phyloP scores from a whole-genome alignment of 2,888 invertebrate species.

The Trichogramma dendrolimi region DNA sequence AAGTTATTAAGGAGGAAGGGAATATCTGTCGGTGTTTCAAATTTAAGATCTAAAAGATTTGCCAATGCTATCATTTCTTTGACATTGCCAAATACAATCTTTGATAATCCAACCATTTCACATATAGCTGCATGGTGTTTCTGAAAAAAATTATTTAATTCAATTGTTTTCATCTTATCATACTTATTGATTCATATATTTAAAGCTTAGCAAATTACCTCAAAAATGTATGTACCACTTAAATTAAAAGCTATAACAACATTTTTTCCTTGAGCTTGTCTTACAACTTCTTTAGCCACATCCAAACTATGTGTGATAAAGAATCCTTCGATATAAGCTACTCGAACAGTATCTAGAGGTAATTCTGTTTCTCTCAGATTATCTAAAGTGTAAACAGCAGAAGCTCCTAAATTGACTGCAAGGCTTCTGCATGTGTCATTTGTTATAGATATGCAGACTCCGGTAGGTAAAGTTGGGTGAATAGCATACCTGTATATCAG shows the following conservation, averaged over 20 bases:
- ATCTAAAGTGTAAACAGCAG: constrained; percentile 42
- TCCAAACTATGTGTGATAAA: constrained; percentile 49
- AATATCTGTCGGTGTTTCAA: constrained; percentile 41
- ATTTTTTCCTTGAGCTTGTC: constrained; percentile 41
- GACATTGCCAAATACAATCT: constrained; percentile 46
- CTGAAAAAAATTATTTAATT: constrained; percentile 28
- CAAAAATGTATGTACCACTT: constrained; percentile 47
- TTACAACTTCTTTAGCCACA: constrained; percentile 44
- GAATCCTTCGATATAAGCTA: constrained; percentile 51
- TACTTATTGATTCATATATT: neutral
- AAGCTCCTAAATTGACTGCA: constrained; percentile 49
- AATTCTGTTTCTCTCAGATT: constrained; percentile 37
- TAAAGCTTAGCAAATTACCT: constrained; percentile 33
- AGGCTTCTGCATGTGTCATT: constrained; percentile 44
- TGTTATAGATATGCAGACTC: constrained; percentile 46
- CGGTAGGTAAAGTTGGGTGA: constrained; percentile 45
- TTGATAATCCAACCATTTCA: constrained; percentile 45
- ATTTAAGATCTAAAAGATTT: constrained; percentile 40
- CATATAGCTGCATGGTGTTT: constrained; percentile 43
- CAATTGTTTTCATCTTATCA: neutral
- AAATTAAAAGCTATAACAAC: constrained; percentile 48
- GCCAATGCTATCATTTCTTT: constrained; percentile 45
- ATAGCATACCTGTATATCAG: constrained; percentile 42
- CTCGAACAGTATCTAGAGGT: constrained; percentile 39
- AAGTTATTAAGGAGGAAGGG: constrained; percentile 45